Percentiles rank a stretch among this genome's conserved stretches.
phyloP scores from a whole-genome alignment of 2,113 vertebrate species.

The Macquaria australasica region DNA sequence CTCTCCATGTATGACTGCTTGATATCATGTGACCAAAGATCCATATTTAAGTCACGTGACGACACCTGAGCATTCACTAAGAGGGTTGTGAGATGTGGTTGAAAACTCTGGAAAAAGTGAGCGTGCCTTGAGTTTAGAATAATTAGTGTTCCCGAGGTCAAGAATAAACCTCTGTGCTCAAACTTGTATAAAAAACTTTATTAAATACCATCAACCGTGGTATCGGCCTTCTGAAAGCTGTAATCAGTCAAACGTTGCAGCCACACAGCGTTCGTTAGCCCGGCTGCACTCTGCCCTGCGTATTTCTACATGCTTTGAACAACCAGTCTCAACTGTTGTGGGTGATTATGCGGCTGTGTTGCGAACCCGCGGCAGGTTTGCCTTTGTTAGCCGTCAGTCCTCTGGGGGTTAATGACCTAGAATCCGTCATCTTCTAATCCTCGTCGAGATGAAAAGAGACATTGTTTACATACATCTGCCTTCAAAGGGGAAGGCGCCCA shows the following conservation, averaged over 20 bases:
- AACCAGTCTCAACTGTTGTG: neutral
- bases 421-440: conserved; percentile 66
- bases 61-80: too few species aligned
- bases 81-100: neutral
- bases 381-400: conserved; percentile 53
- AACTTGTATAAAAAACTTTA: neutral
- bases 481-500: conserved; percentile 56
- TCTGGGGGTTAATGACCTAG: conserved; percentile 67
- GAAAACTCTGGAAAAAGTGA: neutral
- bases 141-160: neutral
- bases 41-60: too few species aligned
- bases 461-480: conserved; percentile 70
- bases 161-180: neutral
- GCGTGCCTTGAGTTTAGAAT: too few species aligned
- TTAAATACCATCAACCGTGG: neutral
- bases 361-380: conserved; percentile 19
- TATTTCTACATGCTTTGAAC: conserved; percentile 20
- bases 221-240: neutral
- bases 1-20: too few species aligned
- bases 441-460: conserved; percentile 65
- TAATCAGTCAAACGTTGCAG: neutral
- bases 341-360: neutral
- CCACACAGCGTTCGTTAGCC: neutral
- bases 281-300: neutral
- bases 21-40: too few species aligned